Percentiles rank a stretch among this genome's conserved stretches.
Conservation (phyloP, 1,140 invertebrate genomes). For the Stratiolaelaps scimitus region DNA sequence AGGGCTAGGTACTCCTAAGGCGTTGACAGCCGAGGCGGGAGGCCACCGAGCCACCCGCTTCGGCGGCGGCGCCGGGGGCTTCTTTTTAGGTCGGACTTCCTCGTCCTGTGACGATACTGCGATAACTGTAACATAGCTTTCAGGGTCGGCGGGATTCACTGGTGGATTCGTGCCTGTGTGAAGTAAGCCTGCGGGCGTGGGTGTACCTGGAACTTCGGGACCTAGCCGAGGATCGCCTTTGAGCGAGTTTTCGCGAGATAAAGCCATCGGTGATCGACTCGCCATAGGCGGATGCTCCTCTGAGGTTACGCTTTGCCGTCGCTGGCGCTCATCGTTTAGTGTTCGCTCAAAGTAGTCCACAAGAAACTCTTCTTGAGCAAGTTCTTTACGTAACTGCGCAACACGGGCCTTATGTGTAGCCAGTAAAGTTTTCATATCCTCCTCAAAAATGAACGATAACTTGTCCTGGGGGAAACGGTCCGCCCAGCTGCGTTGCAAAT, state of each 20-base stretch:
- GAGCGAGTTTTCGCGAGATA: constrained; percentile 18
- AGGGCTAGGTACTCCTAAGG: neutral
- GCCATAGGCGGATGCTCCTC: neutral
- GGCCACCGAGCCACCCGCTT: constrained; percentile 24
- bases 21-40: constrained; percentile 23
- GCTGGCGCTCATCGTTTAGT: constrained; percentile 21
- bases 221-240: neutral
- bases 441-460: constrained; percentile 16
- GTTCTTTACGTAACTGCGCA: constrained; percentile 21
- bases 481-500: constrained; percentile 14
- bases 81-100: constrained; percentile 4
- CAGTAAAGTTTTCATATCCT: constrained; percentile 15
- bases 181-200: too few species aligned
- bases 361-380: constrained; percentile 16
- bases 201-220: too few species aligned
- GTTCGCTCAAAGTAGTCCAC: constrained; percentile 20
- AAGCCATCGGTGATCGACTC: neutral
- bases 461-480: constrained; percentile 24
- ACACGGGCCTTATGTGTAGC: constrained; percentile 7
- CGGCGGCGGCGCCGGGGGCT: constrained; percentile 25
- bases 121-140: constrained; percentile 21
- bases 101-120: constrained; percentile 15
- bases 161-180: too few species aligned
- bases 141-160: constrained; percentile 4
- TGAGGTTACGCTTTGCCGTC: constrained; percentile 13